Conservation (phyloP, 2,888 invertebrate species). For the Heteromyza rotundicornis region DNA sequence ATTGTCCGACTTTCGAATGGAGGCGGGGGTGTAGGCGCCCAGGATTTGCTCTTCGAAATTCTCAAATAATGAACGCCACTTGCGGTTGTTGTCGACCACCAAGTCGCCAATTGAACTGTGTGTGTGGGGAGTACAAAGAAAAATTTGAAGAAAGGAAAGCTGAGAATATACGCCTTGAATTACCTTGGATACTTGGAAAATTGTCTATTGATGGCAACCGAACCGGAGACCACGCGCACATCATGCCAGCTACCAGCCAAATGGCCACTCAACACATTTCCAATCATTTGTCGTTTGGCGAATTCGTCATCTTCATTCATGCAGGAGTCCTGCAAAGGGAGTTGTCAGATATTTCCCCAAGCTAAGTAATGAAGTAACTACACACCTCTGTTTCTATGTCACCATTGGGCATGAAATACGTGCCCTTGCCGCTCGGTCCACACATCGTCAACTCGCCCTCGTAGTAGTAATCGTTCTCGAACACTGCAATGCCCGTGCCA, state of each 20-base stretch:
- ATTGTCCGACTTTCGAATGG: slow-evolving; percentile 48
- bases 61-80: slow-evolving; percentile 59
- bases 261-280: slow-evolving; percentile 57
- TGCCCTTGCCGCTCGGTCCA: slow-evolving; percentile 81
- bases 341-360: background rate
- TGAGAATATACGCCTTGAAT: slow-evolving; percentile 37
- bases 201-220: slow-evolving; percentile 70
- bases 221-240: slow-evolving; percentile 71
- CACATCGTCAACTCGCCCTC: slow-evolving; percentile 87
- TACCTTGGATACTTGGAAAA: slow-evolving; percentile 69
- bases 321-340: slow-evolving; percentile 18
- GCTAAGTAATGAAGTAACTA: background rate
- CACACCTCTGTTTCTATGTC: slow-evolving; percentile 64
- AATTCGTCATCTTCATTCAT: slow-evolving; percentile 33
- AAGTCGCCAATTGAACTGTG: slow-evolving; percentile 53
- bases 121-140: too few relatives aligned
- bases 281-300: slow-evolving; percentile 44
- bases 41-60: slow-evolving; percentile 57
- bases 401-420: slow-evolving; percentile 78
- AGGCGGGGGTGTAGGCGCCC: slow-evolving; percentile 48
- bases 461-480: slow-evolving; percentile 86
- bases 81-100: slow-evolving; percentile 62
- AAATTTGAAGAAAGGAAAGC: too few relatives aligned
- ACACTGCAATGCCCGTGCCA: slow-evolving; percentile 86
- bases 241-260: slow-evolving; percentile 59